These are phyloP conservation scores for Dendropsophus ebraccatus DNA, from an alignment of 2,113 vertebrate species.

Conservation along the genomic window DNA sequence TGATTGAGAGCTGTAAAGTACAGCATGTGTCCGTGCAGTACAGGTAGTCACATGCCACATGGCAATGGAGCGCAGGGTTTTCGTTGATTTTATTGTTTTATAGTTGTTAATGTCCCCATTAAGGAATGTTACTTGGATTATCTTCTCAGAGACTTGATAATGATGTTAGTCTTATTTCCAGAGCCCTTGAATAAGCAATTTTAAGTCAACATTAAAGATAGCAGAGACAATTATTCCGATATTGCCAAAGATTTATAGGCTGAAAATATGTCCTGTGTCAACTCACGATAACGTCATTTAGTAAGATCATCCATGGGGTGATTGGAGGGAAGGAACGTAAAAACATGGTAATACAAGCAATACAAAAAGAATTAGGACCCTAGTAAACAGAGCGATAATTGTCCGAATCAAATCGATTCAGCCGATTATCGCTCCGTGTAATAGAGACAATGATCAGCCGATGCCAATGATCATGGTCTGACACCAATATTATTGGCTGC, in stretches of 20 bases:
- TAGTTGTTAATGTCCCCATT: not conserved
- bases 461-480: too few species aligned
- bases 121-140: not conserved
- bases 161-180: not conserved
- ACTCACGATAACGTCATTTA: not conserved
- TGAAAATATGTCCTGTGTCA: not conserved
- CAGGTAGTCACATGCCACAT: not conserved
- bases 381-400: too few species aligned
- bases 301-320: not conserved
- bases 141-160: not conserved
- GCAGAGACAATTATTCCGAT: not conserved
- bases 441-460: too few species aligned
- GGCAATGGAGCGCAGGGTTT: not conserved
- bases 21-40: not conserved
- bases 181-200: not conserved
- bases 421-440: too few species aligned
- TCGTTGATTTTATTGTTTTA: not conserved
- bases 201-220: not conserved
- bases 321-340: not conserved
- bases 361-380: too few species aligned
- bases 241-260: not conserved
- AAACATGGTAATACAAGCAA: too few species aligned
- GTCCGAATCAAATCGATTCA: too few species aligned
- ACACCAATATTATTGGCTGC: too few species aligned
- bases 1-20: not conserved